These are phyloP conservation scores for Mesaphorura yosii DNA, from an alignment of 1,140 invertebrate species.

Conservation along the genomic window DNA sequence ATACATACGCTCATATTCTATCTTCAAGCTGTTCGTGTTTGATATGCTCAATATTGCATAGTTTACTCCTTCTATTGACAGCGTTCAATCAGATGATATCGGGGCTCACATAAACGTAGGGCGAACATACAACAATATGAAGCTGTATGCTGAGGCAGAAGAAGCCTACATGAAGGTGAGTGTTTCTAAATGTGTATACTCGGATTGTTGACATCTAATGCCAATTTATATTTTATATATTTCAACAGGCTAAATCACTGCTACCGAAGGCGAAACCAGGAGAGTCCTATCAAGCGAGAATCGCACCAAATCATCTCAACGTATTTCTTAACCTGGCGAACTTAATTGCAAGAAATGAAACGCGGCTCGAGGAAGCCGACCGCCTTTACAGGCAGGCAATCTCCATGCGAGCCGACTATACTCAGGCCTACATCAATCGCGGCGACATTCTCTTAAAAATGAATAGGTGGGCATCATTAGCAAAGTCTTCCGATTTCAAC, in stretches of 20 bases:
- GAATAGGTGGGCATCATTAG: slow-evolving; percentile 48
- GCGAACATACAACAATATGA: slow-evolving; percentile 81
- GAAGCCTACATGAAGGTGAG: slow-evolving; percentile 68
- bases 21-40: too few species aligned
- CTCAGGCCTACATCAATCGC: slow-evolving; percentile 92
- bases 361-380: slow-evolving; percentile 83
- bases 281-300: slow-evolving; percentile 85
- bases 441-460: slow-evolving; percentile 92
- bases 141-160: slow-evolving; percentile 82
- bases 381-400: slow-evolving; percentile 86
- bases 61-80: slow-evolving; percentile 35
- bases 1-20: too few species aligned
- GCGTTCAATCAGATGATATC: slow-evolving; percentile 88
- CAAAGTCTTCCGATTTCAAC: background rate
- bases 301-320: slow-evolving; percentile 91
- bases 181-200: too few species aligned
- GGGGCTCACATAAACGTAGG: slow-evolving; percentile 95
- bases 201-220: too few species aligned
- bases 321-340: slow-evolving; percentile 92
- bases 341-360: slow-evolving; percentile 84
- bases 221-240: slow-evolving; percentile 8
- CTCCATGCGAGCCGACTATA: slow-evolving; percentile 93
- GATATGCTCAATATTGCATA: too few species aligned
- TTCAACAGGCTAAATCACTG: slow-evolving; percentile 61
- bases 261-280: slow-evolving; percentile 82